Evolutionary conservation across 1,140 invertebrate species (phyloP), one percentile per base, ranked within the genome.

Genomic region (Helicoverpa zea): DNA sequence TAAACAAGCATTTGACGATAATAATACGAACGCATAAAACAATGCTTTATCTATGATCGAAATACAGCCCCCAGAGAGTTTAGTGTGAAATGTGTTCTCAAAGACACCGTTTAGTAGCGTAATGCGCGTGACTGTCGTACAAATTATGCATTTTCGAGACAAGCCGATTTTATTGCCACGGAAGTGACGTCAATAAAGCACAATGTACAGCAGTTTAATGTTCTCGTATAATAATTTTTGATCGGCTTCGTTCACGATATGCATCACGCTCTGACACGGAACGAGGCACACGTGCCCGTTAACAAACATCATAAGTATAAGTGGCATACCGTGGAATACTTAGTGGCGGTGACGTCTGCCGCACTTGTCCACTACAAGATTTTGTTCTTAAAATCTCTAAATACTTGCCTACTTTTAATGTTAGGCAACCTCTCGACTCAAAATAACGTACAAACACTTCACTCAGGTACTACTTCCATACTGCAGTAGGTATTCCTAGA

Each of bases 161-260:
- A 93, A 90, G 90, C 90, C 89, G 90, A 91, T 94, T 94, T 94
- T 94, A 94, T 94, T 94, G 86, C 90, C 81, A 82, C 90, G 93
- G 93, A 94, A 94, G 92, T 93, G 92, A 93, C 88, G 91, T 93
- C 92, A 94, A 92, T 93, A 93, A 94, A 94, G 86, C 92, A 93
- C 88, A 89, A 88, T 86, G 85, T 90, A 90, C 87, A 89, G 84
- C 80, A 87, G 87, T 93, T 93, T 93, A 91, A 92, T 90, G 93
- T 90, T 89, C 82, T 92, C 88, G 88, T 92, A 92, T 92, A 89
- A 91, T 90, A 90, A 78, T 78, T 78, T 91, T 90, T 90, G 89
- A 91, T 94, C 90, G 83, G 82, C 88, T 88, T 79, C 70, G 66
- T 83, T 84, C 86, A 86, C 83, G 89, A 92, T 89, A 89, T 84